Base-by-base conservation (phyloP, 2,113 vertebrate genomes). In the cat (Felis catus) region DNA sequence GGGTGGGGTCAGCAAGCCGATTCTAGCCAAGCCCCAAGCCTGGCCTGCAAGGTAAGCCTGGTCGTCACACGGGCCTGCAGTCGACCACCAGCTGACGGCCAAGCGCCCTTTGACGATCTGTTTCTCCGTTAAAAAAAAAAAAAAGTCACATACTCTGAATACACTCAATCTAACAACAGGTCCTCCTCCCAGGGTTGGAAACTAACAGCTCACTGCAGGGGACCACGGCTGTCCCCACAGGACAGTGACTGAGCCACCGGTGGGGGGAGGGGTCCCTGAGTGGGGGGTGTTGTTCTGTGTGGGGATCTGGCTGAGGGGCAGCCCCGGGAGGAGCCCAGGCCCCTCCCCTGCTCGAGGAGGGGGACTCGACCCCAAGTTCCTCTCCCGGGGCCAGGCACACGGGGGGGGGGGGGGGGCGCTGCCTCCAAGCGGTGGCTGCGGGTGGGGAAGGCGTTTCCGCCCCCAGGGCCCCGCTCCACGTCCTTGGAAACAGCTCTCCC, bases 51-150 rank as follows among this genome's bases (percentile, higher is more conserved):
- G 53, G 11, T 19, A 23, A 1, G 18, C 33, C 33, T 13, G 70
- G 85, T 31, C 27, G 3, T 18, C 2, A 6, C 4, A 0, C 25
- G 4, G 14, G 53, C 11, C 61, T 45, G 16, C 4, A 0, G n/a
- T 1, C 5, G 9, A 48, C 45, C 65, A 29, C 58, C 63, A 31
- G 1, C 79, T 2, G 36, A 78, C 25, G 27, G 70, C 61, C 39
- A 33, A 23, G 3, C 10, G 53, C 33, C 14, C 79, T 39, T 48
- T 7, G 65, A 84, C 25, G 1, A 48, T 71, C 36, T 15, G 55
- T 66, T 68, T 80, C 36, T 89, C 88, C 23, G 16, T 71, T 70
- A 7, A 39, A 90, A 74, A 76, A 33, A 71, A 81, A 5, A 70
- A 74, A 58, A 85, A 65, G n/a, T 39, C 84, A 16, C 6, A 39